Evolutionary conservation across 2,797 vertebrate genomes (phyloP).

Genomic region (Notolepis coatsorum): DNA sequence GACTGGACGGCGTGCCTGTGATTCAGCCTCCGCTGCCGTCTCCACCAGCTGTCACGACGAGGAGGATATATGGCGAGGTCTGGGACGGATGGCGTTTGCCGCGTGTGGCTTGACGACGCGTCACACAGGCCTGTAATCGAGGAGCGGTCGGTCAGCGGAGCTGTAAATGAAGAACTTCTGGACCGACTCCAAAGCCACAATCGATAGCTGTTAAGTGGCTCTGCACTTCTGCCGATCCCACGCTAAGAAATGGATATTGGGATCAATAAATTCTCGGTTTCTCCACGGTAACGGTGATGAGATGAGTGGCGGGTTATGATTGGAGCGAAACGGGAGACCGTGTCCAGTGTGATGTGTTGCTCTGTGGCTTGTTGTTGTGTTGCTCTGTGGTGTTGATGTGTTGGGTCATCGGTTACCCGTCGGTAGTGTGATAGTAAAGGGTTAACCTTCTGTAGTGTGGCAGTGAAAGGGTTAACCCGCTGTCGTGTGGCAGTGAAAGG

Average conservation of each 20-base stretch:
- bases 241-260: conserved; percentile 74
- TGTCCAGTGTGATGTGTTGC: background rate
- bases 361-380: conserved; percentile 11
- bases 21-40: too few species aligned
- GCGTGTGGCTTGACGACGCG: too few species aligned
- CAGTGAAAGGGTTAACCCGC: too few species aligned
- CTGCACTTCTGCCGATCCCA: conserved; percentile 70
- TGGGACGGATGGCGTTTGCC: too few species aligned
- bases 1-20: too few species aligned
- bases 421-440: too few species aligned
- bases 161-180: conserved; percentile 65
- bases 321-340: conserved; percentile 17
- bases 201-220: conserved; percentile 78
- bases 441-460: too few species aligned
- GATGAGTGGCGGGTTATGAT: conserved; percentile 34
- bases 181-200: conserved; percentile 68
- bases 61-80: too few species aligned
- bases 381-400: conserved; percentile 9
- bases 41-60: too few species aligned
- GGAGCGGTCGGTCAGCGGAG: conserved; percentile 6
- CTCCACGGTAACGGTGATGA: conserved; percentile 47
- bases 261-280: conserved; percentile 73
- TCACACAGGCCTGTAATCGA: conserved; percentile 16
- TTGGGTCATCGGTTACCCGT: too few species aligned
- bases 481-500: too few species aligned